Conservation (phyloP, 2,888 invertebrate genomes). For the Tetheella fluctuosa region DNA sequence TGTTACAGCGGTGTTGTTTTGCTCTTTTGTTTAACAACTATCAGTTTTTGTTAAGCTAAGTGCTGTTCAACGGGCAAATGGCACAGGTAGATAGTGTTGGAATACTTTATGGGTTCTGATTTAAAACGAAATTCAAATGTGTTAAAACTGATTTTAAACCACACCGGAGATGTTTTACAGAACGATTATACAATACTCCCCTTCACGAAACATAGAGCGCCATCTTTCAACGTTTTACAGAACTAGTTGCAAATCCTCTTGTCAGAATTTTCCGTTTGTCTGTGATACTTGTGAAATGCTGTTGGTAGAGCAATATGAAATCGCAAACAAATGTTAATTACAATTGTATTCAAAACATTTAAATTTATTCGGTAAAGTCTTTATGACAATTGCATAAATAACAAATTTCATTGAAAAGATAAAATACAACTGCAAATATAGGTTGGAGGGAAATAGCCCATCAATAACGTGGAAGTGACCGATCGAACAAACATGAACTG, state of each 20-base stretch:
- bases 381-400: neutral
- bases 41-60: constrained; percentile 84
- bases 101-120: constrained; percentile 57
- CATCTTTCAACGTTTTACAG: constrained; percentile 4
- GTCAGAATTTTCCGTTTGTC: neutral
- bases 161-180: neutral
- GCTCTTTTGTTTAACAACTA: constrained; percentile 81
- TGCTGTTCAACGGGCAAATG: constrained; percentile 80
- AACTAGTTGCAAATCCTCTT: neutral
- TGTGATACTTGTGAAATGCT: neutral
- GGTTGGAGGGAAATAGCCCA: constrained; percentile 69
- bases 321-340: neutral
- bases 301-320: neutral
- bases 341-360: neutral
- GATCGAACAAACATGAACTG: constrained; percentile 80
- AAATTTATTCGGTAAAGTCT: neutral
- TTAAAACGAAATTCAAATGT: constrained; percentile 11
- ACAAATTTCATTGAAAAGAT: constrained; percentile 18
- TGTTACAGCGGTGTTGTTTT: constrained; percentile 73
- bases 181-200: neutral
- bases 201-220: neutral
- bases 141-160: constrained; percentile 1
- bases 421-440: constrained; percentile 49
- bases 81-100: constrained; percentile 69
- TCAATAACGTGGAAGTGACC: constrained; percentile 81